Percentiles rank a stretch among this genome's conserved stretches.
phyloP scores from a whole-genome alignment of 2,888 invertebrate genomes.

The Podotricha telesiphe region DNA sequence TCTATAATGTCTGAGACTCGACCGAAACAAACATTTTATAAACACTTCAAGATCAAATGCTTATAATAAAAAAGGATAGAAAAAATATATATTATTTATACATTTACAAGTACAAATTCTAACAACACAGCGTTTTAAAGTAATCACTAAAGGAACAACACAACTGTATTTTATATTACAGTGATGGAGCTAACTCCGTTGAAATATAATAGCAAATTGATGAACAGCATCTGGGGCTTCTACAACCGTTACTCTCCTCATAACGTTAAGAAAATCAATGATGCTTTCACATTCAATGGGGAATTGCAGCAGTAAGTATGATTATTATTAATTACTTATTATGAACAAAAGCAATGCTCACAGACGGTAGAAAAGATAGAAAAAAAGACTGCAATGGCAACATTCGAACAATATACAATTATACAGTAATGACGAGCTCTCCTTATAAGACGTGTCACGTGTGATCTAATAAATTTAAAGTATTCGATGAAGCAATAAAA shows the following conservation, averaged over 20 bases:
- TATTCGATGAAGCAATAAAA: not conserved
- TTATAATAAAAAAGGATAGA: too few relatives aligned
- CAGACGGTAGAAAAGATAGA: not conserved
- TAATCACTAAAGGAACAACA: not conserved
- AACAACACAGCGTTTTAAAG: not conserved
- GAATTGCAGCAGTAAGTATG: conserved; percentile 79
- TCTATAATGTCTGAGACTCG: too few relatives aligned
- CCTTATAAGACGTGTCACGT: not conserved
- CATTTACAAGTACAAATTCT: too few relatives aligned
- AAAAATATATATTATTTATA: too few relatives aligned
- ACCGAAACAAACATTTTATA: too few relatives aligned
- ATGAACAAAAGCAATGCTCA: not conserved
- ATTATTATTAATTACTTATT: not conserved
- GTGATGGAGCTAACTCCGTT: conserved; percentile 87
- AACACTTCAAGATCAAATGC: too few relatives aligned
- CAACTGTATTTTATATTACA: conserved; percentile 58
- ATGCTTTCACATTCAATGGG: conserved; percentile 75
- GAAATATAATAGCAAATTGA: conserved; percentile 93
- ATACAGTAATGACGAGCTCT: too few relatives aligned
- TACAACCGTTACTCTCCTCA: conserved; percentile 95
- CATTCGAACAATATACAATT: too few relatives aligned
- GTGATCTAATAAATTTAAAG: not conserved
- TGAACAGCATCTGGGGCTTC: conserved; percentile 96
- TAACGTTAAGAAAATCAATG: conserved; percentile 91
- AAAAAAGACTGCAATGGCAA: not conserved